Percentiles rank a stretch among this genome's conserved stretches.
Evolutionary conservation across 2,797 vertebrate species (phyloP).

Genomic region (Hoplostethus atlanticus): DNA sequence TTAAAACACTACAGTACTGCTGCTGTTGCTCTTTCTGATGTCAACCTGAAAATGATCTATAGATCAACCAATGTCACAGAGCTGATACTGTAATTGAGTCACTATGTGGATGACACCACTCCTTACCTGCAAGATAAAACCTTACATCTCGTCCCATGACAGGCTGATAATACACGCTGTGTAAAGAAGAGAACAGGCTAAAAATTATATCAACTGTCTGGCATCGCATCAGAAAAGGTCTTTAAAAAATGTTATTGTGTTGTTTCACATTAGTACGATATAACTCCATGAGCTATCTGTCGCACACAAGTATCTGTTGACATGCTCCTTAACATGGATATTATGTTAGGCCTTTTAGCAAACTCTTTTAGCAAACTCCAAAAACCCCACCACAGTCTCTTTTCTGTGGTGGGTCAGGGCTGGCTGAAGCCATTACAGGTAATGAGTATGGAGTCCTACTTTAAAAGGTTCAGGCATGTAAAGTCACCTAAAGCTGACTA

Average conservation of each 20-base stretch:
- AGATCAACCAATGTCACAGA: slow-evolving; percentile 12
- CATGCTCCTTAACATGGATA: slow-evolving; percentile 91
- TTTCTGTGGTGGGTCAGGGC: slow-evolving; percentile 86
- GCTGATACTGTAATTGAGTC: slow-evolving; percentile 24
- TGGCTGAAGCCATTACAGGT: slow-evolving; percentile 87
- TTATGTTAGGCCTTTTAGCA: slow-evolving; percentile 78
- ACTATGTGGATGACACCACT: slow-evolving; percentile 20
- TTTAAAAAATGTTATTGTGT: slow-evolving; percentile 81
- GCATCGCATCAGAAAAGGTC: slow-evolving; percentile 64
- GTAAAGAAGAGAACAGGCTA: slow-evolving; percentile 19
- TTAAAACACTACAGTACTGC: background rate
- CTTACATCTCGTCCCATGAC: slow-evolving; percentile 9
- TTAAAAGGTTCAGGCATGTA: slow-evolving; percentile 88
- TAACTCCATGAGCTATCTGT: slow-evolving; percentile 80
- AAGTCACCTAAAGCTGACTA: slow-evolving; percentile 89
- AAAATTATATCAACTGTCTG: slow-evolving; percentile 51
- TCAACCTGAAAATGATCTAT: slow-evolving; percentile 2
- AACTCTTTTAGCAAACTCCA: slow-evolving; percentile 89
- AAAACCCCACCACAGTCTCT: slow-evolving; percentile 86
- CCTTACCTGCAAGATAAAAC: slow-evolving; percentile 39
- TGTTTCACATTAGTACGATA: slow-evolving; percentile 81
- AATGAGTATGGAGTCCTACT: slow-evolving; percentile 91
- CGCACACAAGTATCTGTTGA: slow-evolving; percentile 90
- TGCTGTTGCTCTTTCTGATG: background rate
- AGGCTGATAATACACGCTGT: slow-evolving; percentile 22